phyloP scores from a whole-genome alignment of 2,888 invertebrate genomes.

The Julus scanicus region DNA sequence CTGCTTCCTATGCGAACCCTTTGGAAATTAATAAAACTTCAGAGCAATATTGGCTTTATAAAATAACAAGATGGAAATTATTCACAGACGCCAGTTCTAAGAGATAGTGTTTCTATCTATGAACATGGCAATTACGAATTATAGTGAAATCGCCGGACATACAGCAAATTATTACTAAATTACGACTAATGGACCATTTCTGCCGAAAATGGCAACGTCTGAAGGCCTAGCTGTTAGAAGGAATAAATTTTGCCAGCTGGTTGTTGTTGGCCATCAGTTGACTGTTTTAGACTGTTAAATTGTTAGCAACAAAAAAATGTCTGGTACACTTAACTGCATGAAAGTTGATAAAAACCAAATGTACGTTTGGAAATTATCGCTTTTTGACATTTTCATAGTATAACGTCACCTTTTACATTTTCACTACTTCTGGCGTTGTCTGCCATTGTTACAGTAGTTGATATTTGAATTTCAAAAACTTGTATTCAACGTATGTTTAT shows the following conservation, averaged over 20 bases:
- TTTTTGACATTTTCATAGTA: background rate
- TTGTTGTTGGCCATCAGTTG: background rate
- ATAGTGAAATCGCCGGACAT: background rate
- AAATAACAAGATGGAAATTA: background rate
- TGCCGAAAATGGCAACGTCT: background rate
- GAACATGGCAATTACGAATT: background rate
- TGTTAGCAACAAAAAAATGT: background rate
- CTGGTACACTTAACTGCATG: background rate
- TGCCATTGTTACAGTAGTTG: too few relatives aligned
- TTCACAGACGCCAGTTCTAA: background rate
- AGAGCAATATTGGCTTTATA: background rate
- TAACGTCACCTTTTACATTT: background rate
- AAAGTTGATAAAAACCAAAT: background rate
- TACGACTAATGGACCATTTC: background rate
- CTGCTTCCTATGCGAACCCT: background rate
- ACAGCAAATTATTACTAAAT: too few relatives aligned
- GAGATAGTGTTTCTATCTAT: background rate
- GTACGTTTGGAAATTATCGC: background rate
- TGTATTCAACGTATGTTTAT: background rate
- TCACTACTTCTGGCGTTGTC: background rate
- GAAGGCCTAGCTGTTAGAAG: background rate
- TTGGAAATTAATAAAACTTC: background rate
- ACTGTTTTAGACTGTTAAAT: background rate
- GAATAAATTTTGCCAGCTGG: background rate
- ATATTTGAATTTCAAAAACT: too few relatives aligned